Conservation (phyloP, 2,113 vertebrate species). For the Epinephelus lanceolatus region DNA sequence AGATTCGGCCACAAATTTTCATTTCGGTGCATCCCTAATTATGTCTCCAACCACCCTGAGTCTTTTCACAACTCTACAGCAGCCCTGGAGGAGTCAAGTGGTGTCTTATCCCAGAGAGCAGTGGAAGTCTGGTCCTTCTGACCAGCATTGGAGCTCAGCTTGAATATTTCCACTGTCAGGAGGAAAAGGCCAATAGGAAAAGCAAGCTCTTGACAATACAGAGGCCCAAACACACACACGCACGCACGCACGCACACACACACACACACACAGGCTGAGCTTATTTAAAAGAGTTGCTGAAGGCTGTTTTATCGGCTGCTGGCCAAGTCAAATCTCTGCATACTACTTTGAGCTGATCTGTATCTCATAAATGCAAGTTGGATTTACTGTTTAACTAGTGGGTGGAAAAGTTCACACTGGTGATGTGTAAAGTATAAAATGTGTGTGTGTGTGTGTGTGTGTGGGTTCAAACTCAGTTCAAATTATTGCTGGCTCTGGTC, state of each 20-base stretch:
- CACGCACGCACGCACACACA: not conserved
- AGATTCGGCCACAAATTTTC: too few relatives aligned
- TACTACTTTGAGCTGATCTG: slow-evolving; percentile 12
- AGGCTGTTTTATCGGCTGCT: slow-evolving; percentile 10
- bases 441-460: not conserved
- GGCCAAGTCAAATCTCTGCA: slow-evolving; percentile 13
- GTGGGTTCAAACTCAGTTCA: slow-evolving; percentile 43
- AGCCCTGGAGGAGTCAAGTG: not conserved
- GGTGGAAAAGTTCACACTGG: not conserved
- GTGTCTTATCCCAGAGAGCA: slow-evolving; percentile 23
- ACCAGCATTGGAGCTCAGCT: not conserved
- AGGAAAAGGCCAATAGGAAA: not conserved
- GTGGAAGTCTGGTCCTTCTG: not conserved
- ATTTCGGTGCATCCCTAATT: too few relatives aligned
- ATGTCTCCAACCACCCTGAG: not conserved
- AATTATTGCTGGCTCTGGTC: slow-evolving; percentile 11
- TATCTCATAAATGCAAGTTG: not conserved
- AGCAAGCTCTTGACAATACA: slow-evolving; percentile 11
- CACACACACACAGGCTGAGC: not conserved
- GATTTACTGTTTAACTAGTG: slow-evolving; percentile 8
- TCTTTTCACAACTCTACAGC: not conserved
- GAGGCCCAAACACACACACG: not conserved
- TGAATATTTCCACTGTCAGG: not conserved
- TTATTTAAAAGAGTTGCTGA: not conserved
- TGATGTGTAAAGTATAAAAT: not conserved